phyloP scores from a whole-genome alignment of 2,797 vertebrate species.

The Morelia viridis region DNA sequence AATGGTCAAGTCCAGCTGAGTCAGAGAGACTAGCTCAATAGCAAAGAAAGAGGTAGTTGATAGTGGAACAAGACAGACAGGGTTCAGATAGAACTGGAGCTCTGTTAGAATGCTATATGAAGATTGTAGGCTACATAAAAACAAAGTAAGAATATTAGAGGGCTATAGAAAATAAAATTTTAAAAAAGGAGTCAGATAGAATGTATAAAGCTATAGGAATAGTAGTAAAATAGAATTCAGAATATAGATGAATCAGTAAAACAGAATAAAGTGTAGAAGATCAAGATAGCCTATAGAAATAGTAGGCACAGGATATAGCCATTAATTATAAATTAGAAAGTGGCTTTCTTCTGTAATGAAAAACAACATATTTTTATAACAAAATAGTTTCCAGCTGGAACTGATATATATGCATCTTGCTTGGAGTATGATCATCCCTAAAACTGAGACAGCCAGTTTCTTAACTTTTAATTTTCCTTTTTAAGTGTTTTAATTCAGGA shows the following conservation, averaged over 20 bases:
- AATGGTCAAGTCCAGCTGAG: background rate
- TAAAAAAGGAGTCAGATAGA: background rate
- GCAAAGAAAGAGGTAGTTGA: background rate
- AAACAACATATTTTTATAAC: too few species aligned
- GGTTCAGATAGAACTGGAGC: background rate
- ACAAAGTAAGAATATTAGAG: background rate
- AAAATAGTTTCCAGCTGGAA: too few species aligned
- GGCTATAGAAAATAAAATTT: background rate
- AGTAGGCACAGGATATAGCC: too few species aligned
- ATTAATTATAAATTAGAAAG: too few species aligned
- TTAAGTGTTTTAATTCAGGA: too few species aligned
- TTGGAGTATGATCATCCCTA: too few species aligned
- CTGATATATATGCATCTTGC: too few species aligned
- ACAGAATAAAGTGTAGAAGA: background rate
- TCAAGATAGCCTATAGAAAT: background rate
- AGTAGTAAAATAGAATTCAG: background rate
- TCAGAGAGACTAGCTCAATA: background rate
- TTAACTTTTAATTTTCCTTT: too few species aligned
- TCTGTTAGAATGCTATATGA: background rate
- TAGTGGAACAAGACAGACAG: background rate
- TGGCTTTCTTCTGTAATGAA: too few species aligned
- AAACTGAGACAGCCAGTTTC: too few species aligned
- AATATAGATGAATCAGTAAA: background rate
- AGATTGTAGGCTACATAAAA: background rate
- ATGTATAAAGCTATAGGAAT: background rate